Evolutionary conservation across 2,888 invertebrate species (phyloP).

Genomic region (Drosophila leonis): DNA sequence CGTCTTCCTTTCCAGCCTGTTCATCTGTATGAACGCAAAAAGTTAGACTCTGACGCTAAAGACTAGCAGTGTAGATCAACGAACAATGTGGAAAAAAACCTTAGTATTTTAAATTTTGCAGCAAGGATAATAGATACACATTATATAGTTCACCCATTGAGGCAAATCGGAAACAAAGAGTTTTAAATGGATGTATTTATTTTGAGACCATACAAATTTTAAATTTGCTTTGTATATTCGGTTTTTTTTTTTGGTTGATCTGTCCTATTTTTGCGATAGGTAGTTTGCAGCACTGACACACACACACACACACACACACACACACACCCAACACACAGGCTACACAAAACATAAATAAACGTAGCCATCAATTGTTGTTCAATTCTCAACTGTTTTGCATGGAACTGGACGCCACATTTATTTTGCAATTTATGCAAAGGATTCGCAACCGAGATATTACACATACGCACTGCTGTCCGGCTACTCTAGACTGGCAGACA

Average conservation of each 20-base stretch:
- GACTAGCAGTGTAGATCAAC: too few relatives aligned
- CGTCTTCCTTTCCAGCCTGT: too few relatives aligned
- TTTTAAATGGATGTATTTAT: too few relatives aligned
- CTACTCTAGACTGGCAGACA: conserved; percentile 12
- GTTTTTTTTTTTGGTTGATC: neutral
- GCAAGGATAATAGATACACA: too few relatives aligned
- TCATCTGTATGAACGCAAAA: too few relatives aligned
- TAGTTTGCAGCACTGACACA: conserved; percentile 1
- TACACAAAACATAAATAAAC: conserved; percentile 66
- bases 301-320: conserved; percentile 1
- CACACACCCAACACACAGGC: conserved; percentile 5
- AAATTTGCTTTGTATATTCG: neutral
- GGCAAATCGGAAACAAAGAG: too few relatives aligned
- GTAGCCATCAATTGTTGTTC: conserved; percentile 72
- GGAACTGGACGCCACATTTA: conserved; percentile 49
- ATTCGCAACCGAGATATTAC: conserved; percentile 23
- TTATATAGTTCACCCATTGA: too few relatives aligned
- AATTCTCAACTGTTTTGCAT: conserved; percentile 59
- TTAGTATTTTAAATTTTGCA: too few relatives aligned
- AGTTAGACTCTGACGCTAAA: too few relatives aligned
- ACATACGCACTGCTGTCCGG: conserved; percentile 33
- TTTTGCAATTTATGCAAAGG: conserved; percentile 60
- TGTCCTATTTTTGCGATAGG: neutral
- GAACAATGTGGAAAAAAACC: too few relatives aligned
- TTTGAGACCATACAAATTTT: neutral